Evolutionary conservation across 2,888 invertebrate genomes (phyloP), one percentile per base, ranked within the genome.

Genomic region (Coleophora deauratella): DNA sequence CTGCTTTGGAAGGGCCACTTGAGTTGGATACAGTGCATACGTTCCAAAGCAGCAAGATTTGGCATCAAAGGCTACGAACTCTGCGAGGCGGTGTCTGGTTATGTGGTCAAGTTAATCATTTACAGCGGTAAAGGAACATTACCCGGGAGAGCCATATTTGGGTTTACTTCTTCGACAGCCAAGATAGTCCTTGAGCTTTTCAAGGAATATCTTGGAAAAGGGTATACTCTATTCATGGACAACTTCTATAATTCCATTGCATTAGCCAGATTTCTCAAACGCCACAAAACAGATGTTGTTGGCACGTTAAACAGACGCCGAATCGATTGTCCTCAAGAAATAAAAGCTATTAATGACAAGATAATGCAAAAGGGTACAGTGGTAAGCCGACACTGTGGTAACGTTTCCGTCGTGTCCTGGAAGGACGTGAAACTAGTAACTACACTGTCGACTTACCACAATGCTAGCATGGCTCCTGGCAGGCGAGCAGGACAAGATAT

Each of bases 41-140:
- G 47, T 2, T 35, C 40, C 4, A 52, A 54, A 15, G 49, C 52
- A 2, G 49, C 47, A 1, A 34, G 44, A 15, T 46, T 47, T 11
- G 52, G 50, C 1, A 46, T 51, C 0, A 51, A 54, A 34, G 32
- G 31, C 1, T 49, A 35, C 30, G 50, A 54, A 11, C 30, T 54
- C 3, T 49, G 49, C 30, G 50, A 54, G 10, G 44, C 51, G 9
- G 30, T 10, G 8, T 42, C 48, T 1, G 49, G 48, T 0, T 54
- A 50, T 28, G 8, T 44, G 6, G 30, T 47, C 6, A 36, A 28
- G 7, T 35, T 14, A 0, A 37, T 46, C 6, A 9, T 45, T 2
- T 47, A 47, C n/a, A 21, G 44, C 2, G 49, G 45, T 7, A 41
- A 41, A 27, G 13, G 42, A 9, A 21, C 36, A 2, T 10, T 37